These are phyloP conservation scores for Glyptemys insculpta DNA, from an alignment of 2,797 vertebrate species.

Conservation along the genomic window DNA sequence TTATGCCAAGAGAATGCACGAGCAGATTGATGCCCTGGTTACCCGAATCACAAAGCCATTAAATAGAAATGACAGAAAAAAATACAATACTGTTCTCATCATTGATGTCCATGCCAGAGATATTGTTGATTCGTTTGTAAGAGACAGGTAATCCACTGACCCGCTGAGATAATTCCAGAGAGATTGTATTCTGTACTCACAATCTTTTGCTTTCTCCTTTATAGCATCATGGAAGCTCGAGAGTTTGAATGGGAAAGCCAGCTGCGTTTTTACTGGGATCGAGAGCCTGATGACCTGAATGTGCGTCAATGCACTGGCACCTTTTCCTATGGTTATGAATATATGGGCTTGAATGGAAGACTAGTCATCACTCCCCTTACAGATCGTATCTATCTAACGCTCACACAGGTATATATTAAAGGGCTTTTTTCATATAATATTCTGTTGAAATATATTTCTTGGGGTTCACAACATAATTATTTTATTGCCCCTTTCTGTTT, in stretches of 20 bases:
- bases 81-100: constrained; percentile 96
- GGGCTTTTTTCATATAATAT: accelerated
- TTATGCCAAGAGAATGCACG: constrained; percentile 92
- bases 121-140: constrained; percentile 92
- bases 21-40: constrained; percentile 93
- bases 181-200: accelerated
- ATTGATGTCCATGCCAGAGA: constrained; percentile 97
- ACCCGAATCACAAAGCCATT: constrained; percentile 88
- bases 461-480: not conserved
- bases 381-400: constrained; percentile 96
- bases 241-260: constrained; percentile 99
- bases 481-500: not conserved
- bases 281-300: constrained; percentile 86
- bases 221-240: constrained; percentile 91
- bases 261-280: constrained; percentile 94
- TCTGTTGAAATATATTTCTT: not conserved
- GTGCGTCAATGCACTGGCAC: constrained; percentile 94
- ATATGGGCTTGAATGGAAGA: constrained; percentile 97
- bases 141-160: constrained; percentile 85
- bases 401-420: constrained; percentile 89
- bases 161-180: accelerated
- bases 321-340: constrained; percentile 96
- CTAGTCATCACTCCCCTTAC: constrained; percentile 98
- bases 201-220: not conserved
- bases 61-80: constrained; percentile 91